Base-by-base conservation (phyloP, 2,888 invertebrate genomes). In the Eristalis pertinax region DNA sequence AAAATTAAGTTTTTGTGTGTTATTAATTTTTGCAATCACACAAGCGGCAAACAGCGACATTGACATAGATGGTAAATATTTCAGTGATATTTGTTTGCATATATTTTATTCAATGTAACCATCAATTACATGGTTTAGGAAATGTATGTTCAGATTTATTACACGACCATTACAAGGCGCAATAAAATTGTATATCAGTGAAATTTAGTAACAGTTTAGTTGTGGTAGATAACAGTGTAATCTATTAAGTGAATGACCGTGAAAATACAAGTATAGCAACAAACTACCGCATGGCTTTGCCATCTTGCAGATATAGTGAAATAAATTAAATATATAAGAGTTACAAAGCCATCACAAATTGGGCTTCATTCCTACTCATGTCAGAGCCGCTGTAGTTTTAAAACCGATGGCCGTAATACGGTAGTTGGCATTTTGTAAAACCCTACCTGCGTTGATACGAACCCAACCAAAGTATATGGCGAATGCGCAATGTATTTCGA, bases 1-100 rank as follows among this genome's bases (percentile, higher is more conserved):
- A 11, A 68, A 69, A 58, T 22, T 75, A 35, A 38, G 50, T 50
- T n/a, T 76, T 24, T 76, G 73, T 63, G 58, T 85, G 10, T 32
- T 85, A 22, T 69, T 81, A 19, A 62, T 80, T 65, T 70, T 50
- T 62, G 29, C 80, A 11, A 72, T 72, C 56, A 81, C 84, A 19
- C 80, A 77, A 4, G 38, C 77, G 4, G 73, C 67, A 19, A 62
- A 13, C 38, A 22, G 76, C 56, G 29, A 72, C 22, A 64, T 81
- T 29, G 76, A 77, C 4, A 56, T 32, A 68, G 77, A 81, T 73
- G 85, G 85, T 85, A 85, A 84, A 70, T 84, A 76, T 79, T 70
- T 43, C 26, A 65, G 32, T 22, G 11, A 22, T 8, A 11, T 29
- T 60, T 41, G 63, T 56, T 72, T 56, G 19, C 29, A n/a, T 15